A percentile compares a stretch with the other conserved stretches of the same genome.
These are phyloP conservation scores for Patiria miniata DNA, from an alignment of 35 echinoderm and acorn worm species.

Conservation along the genomic window DNA sequence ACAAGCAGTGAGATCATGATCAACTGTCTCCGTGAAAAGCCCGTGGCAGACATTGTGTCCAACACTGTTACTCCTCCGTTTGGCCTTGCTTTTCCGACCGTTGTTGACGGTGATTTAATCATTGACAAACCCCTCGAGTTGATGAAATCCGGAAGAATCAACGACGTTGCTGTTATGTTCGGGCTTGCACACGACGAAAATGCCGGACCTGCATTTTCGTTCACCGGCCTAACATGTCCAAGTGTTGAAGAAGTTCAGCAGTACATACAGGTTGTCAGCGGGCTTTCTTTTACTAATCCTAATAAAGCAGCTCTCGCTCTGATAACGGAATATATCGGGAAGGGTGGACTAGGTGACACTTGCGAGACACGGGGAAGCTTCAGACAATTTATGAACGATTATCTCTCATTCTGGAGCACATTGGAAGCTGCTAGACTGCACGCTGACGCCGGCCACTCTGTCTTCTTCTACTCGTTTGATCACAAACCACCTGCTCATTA, in stretches of 20 bases:
- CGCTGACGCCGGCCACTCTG: neutral
- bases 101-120: conserved; percentile 47
- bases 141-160: neutral
- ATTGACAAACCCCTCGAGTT: neutral
- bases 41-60: neutral
- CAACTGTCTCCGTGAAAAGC: conserved; percentile 25
- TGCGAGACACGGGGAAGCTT: neutral
- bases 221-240: neutral
- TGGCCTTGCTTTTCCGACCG: conserved; percentile 37
- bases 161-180: neutral
- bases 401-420: neutral
- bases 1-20: neutral
- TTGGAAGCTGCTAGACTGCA: conserved; percentile 4
- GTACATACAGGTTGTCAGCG: neutral
- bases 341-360: neutral
- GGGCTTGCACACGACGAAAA: neutral
- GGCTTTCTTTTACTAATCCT: neutral
- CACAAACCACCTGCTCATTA: neutral
- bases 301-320: neutral
- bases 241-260: neutral
- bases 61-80: neutral
- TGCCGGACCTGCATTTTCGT: neutral
- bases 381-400: conserved; percentile 10
- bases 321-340: neutral
- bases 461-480: conserved; percentile 18